phyloP scores from a whole-genome alignment of 1,140 invertebrate genomes.

The Battus philenor region DNA sequence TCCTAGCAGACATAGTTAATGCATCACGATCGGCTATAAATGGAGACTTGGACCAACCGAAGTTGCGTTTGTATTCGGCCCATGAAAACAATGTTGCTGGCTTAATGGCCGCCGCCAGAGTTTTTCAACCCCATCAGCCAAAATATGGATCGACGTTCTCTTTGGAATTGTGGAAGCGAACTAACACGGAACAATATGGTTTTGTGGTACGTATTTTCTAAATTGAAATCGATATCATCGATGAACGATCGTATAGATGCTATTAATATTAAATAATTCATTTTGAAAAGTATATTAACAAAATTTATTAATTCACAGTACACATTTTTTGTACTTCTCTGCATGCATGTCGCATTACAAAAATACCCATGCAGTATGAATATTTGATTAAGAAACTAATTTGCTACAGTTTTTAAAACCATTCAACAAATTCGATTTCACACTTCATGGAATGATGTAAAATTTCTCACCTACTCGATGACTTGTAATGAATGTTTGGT shows the following conservation, averaged over 20 bases:
- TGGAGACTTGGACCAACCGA: slow-evolving; percentile 47
- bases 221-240: slow-evolving; percentile 1
- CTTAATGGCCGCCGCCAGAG: slow-evolving; percentile 78
- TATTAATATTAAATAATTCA: no score
- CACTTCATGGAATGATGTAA: slow-evolving; percentile 5
- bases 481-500: no score
- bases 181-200: slow-evolving; percentile 36
- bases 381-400: no score
- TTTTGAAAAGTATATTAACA: no score
- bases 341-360: no score
- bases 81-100: slow-evolving; percentile 84
- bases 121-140: slow-evolving; percentile 78
- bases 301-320: no score
- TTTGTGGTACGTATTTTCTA: slow-evolving; percentile 38
- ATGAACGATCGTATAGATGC: neutral
- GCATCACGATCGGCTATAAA: slow-evolving; percentile 59
- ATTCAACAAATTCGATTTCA: slow-evolving; percentile 1
- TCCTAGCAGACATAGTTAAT: slow-evolving; percentile 76
- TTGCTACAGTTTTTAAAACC: slow-evolving; percentile 3
- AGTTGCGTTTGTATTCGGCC: slow-evolving; percentile 78
- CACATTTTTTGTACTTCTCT: no score
- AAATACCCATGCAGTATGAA: no score
- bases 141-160: slow-evolving; percentile 73
- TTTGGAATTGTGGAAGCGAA: slow-evolving; percentile 51
- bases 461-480: slow-evolving; percentile 7